A percentile compares a stretch with the other conserved stretches of the same genome.
Conservation (phyloP, 2,888 invertebrate genomes). For the Sarcophaga subvicina region DNA sequence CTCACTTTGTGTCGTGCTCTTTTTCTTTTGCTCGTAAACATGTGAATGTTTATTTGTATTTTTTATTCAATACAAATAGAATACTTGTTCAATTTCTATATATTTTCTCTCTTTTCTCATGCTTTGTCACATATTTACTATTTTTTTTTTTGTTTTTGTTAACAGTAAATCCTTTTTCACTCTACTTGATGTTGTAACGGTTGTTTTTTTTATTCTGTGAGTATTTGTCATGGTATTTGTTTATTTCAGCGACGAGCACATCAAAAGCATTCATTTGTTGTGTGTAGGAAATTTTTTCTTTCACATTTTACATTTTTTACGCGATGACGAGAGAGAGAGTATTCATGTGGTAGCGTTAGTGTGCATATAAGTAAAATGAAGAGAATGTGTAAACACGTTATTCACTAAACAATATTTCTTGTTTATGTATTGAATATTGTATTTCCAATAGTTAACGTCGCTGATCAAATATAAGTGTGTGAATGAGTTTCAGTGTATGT, state of each 20-base stretch:
- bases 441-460: neutral
- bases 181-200: neutral
- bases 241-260: neutral
- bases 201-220: neutral
- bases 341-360: too few species aligned
- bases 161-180: too few species aligned
- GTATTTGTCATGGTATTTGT: conserved; percentile 27
- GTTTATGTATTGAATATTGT: neutral
- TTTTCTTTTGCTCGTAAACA: neutral
- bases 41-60: neutral
- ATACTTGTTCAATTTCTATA: conserved; percentile 27
- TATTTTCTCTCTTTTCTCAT: neutral
- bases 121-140: too few species aligned
- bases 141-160: too few species aligned
- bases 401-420: neutral
- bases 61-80: neutral
- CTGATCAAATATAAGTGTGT: neutral
- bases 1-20: neutral
- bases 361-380: too few species aligned
- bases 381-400: neutral
- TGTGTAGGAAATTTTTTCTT: neutral
- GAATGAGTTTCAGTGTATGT: too few species aligned
- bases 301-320: too few species aligned
- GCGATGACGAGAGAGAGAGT: neutral
- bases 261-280: neutral